These are phyloP conservation scores for Epicampocera succincta DNA, from an alignment of 2,888 invertebrate species.

Conservation along the genomic window DNA sequence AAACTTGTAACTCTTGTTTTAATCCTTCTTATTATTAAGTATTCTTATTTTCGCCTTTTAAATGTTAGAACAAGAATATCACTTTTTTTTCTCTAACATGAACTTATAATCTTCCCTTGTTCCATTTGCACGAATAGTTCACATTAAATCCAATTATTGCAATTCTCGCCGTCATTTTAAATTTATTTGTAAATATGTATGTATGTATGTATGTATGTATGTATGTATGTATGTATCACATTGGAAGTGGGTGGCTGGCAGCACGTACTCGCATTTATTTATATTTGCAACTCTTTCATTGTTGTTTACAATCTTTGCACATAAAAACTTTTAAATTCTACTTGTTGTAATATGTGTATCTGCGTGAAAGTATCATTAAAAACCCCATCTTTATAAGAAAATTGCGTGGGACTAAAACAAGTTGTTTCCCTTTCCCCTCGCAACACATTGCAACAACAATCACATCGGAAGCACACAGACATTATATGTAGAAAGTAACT, in stretches of 20 bases:
- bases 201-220: constrained; percentile 1
- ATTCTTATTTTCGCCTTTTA: background rate
- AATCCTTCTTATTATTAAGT: too few species aligned
- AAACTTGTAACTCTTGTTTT: too few species aligned
- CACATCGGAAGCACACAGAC: background rate
- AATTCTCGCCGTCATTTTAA: constrained; percentile 1
- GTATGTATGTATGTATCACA: constrained; percentile 20
- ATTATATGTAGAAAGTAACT: background rate
- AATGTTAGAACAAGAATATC: too few species aligned
- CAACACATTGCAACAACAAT: background rate
- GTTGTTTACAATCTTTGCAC: constrained; percentile 9
- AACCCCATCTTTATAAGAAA: constrained; percentile 13
- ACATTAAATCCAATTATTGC: constrained; percentile 45
- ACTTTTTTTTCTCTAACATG: too few species aligned
- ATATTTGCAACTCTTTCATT: constrained; percentile 19
- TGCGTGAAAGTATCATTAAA: constrained; percentile 7
- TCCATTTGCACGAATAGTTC: background rate
- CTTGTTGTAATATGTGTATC: background rate
- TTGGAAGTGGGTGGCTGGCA: constrained; percentile 31
- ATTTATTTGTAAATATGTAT: constrained; percentile 23
- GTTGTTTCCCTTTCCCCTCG: too few species aligned
- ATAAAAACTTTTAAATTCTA: constrained; percentile 4
- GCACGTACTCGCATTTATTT: background rate
- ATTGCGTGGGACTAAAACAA: constrained; percentile 32
- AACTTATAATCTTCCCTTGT: background rate